Conservation (phyloP, 2,113 vertebrate genomes). For the Lanius collurio region DNA sequence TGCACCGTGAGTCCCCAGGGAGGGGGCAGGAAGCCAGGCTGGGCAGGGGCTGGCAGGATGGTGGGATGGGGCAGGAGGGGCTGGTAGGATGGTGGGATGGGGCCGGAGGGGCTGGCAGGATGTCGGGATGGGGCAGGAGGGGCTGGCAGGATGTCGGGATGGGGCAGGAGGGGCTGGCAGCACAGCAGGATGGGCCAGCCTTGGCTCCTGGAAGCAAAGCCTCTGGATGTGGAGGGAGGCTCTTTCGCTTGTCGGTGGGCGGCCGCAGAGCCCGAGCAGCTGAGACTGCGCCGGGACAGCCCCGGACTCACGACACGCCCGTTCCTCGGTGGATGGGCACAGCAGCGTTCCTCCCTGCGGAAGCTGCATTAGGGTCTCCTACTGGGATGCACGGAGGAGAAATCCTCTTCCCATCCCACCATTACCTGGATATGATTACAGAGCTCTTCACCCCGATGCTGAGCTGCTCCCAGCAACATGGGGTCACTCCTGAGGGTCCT, state of each 20-base stretch:
- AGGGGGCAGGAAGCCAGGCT: not conserved
- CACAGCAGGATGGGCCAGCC: not conserved
- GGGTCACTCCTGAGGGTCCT: not conserved
- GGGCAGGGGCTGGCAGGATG: not conserved
- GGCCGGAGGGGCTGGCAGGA: too few species aligned
- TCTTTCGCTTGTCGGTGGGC: accelerated
- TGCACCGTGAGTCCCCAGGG: conserved; percentile 81
- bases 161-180: not conserved
- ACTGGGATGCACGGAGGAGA: not conserved
- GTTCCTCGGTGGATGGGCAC: accelerated
- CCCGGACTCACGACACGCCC: accelerated
- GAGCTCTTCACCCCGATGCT: accelerated
- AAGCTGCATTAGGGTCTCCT: not conserved
- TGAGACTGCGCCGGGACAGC: accelerated
- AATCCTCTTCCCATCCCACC: too few species aligned
- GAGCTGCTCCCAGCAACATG: not conserved
- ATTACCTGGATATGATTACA: accelerated
- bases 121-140: too few species aligned
- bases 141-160: not conserved
- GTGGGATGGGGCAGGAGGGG: not conserved
- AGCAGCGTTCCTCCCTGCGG: not conserved
- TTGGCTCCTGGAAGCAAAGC: not conserved
- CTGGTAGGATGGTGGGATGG: too few species aligned
- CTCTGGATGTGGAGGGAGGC: not conserved
- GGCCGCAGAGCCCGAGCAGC: accelerated